Evolutionary conservation across 1,140 invertebrate genomes (phyloP).

Genomic region (Bombus difficillimus): DNA sequence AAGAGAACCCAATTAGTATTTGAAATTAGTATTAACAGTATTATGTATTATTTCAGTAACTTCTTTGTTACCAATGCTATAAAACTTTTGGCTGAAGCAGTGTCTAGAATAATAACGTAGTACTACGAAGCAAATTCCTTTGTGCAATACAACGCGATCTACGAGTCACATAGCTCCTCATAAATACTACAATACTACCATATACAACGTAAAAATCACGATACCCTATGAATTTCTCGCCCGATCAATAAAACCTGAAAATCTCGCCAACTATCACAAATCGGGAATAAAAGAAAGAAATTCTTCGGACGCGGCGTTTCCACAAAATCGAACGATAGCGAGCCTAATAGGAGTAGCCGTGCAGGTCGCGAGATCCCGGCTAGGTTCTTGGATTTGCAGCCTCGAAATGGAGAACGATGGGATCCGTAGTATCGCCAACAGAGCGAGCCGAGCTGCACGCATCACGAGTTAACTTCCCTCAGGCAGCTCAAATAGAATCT

Average conservation of each 20-base stretch:
- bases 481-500: slow-evolving; percentile 82
- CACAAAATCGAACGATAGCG: neutral
- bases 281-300: neutral
- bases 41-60: too few relatives aligned
- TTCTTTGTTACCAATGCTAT: too few relatives aligned
- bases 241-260: neutral
- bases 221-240: too few relatives aligned
- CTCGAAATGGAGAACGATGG: slow-evolving; percentile 64
- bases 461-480: slow-evolving; percentile 82
- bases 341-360: neutral
- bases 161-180: too few relatives aligned
- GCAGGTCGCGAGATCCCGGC: neutral
- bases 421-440: slow-evolving; percentile 67
- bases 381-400: slow-evolving; percentile 56
- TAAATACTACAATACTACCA: too few relatives aligned
- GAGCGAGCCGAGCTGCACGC: slow-evolving; percentile 72
- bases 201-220: too few relatives aligned
- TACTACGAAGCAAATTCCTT: too few relatives aligned
- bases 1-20: too few relatives aligned
- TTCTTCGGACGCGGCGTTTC: neutral
- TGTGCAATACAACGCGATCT: too few relatives aligned
- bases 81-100: too few relatives aligned
- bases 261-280: neutral
- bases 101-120: too few relatives aligned
- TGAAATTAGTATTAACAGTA: too few relatives aligned